A percentile compares a stretch with the other conserved stretches of the same genome.
These are phyloP conservation scores for Suillia variegata DNA, from an alignment of 2,888 invertebrate genomes.

Conservation along the genomic window DNA sequence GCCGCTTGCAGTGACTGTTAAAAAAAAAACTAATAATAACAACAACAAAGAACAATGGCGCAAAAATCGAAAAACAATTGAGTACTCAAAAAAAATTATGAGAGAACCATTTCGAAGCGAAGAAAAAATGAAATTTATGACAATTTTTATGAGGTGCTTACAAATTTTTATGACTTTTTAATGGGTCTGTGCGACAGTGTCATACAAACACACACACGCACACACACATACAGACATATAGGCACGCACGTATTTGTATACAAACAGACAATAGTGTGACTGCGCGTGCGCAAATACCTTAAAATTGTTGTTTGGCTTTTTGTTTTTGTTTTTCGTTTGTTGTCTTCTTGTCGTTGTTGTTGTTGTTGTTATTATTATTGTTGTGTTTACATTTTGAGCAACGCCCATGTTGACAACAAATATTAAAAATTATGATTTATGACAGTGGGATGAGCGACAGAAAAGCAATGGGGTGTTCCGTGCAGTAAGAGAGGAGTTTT, in stretches of 20 bases:
- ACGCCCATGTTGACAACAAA: slow-evolving; percentile 56
- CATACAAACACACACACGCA: slow-evolving; percentile 8
- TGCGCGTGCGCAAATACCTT: slow-evolving; percentile 56
- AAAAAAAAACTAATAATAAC: too few species aligned
- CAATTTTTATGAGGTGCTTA: slow-evolving; percentile 63
- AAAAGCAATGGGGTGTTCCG: slow-evolving; percentile 9
- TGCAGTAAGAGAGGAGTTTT: neutral
- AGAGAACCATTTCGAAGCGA: slow-evolving; percentile 33
- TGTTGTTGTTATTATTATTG: too few species aligned
- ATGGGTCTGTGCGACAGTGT: slow-evolving; percentile 43
- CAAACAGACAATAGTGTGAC: slow-evolving; percentile 32
- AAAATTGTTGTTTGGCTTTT: too few species aligned
- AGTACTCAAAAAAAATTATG: slow-evolving; percentile 49
- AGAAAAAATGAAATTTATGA: slow-evolving; percentile 58
- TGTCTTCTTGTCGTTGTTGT: too few species aligned
- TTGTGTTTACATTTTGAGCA: slow-evolving; percentile 39
- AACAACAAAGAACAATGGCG: slow-evolving; percentile 36
- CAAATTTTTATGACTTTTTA: slow-evolving; percentile 63
- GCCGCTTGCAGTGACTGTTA: slow-evolving; percentile 37
- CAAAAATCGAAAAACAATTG: slow-evolving; percentile 39
- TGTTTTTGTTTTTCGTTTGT: too few species aligned
- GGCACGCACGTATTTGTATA: neutral
- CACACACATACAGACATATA: slow-evolving; percentile 3
- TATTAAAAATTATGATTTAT: slow-evolving; percentile 56
- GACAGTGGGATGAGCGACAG: too few species aligned